phyloP scores from a whole-genome alignment of 92 coral and sea anemone species.

The Epizoanthus fatuus region DNA sequence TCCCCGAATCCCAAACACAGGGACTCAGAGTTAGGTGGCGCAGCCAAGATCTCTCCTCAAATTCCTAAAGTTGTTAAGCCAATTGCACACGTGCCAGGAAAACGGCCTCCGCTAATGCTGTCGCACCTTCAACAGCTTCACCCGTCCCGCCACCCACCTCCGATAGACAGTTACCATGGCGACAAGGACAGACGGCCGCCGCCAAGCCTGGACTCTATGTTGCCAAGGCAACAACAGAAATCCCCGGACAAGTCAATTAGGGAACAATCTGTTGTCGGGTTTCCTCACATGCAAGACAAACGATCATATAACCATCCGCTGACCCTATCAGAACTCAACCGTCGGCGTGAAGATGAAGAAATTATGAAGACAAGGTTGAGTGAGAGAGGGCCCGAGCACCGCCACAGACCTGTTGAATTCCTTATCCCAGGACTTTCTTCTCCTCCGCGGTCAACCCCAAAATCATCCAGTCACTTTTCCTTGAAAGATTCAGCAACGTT shows the following conservation, averaged over 20 bases:
- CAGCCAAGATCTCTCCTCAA: conserved; percentile 70
- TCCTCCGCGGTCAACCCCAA: conserved; percentile 41
- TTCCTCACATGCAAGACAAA: conserved; percentile 72
- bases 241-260: conserved; percentile 79
- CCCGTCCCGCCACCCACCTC: conserved; percentile 68
- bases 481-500: conserved; percentile 24
- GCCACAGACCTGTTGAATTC: conserved; percentile 74
- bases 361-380: conserved; percentile 67
- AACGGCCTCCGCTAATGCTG: conserved; percentile 90
- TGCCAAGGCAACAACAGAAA: conserved; percentile 58
- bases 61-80: conserved; percentile 92
- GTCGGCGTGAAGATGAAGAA: conserved; percentile 88
- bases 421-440: conserved; percentile 69
- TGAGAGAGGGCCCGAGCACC: conserved; percentile 54
- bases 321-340: conserved; percentile 90
- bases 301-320: conserved; percentile 71
- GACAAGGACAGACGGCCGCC: conserved; percentile 83
- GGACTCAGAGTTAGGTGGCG: conserved; percentile 52
- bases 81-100: conserved; percentile 94
- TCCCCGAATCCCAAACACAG: conserved; percentile 76
- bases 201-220: conserved; percentile 66
- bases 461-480: conserved; percentile 15
- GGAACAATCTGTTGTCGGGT: conserved; percentile 65
- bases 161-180: conserved; percentile 70
- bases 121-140: conserved; percentile 91